A percentile compares a stretch with the other conserved stretches of the same genome.
Evolutionary conservation across 2,888 invertebrate species (phyloP).

Genomic region (Anagyrus pseudococci): DNA sequence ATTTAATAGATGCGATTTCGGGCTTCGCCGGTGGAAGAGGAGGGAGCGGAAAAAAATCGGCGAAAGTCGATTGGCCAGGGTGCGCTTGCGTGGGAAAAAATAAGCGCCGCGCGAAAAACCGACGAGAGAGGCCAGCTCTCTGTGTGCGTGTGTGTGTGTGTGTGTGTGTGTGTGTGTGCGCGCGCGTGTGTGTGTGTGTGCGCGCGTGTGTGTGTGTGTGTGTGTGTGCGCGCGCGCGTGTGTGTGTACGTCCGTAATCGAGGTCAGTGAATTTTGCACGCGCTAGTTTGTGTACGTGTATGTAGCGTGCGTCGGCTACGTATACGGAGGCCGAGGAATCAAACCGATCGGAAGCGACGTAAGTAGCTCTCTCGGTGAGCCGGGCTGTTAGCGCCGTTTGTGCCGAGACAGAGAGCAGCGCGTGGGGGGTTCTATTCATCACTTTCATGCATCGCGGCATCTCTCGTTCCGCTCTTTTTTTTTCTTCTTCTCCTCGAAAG

Average conservation of each 20-base stretch:
- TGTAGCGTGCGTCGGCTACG: neutral
- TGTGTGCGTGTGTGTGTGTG: too few relatives aligned
- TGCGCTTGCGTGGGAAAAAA: constrained; percentile 28
- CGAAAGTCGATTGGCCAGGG: constrained; percentile 29
- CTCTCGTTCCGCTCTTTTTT: neutral
- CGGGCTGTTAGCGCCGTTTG: constrained; percentile 2
- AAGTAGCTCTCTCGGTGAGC: constrained; percentile 30
- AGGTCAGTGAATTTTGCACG: constrained; percentile 28
- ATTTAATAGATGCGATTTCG: too few relatives aligned
- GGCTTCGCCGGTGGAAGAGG: neutral
- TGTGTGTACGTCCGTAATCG: too few relatives aligned
- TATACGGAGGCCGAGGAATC: constrained; percentile 2
- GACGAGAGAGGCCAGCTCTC: neutral
- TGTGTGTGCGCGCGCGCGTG: too few relatives aligned
- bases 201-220: too few relatives aligned
- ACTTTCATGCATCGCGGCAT: constrained; percentile 20
- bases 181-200: too few relatives aligned
- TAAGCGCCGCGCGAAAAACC: constrained; percentile 4
- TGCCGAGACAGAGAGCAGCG: neutral
- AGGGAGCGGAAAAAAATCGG: constrained; percentile 13
- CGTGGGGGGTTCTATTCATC: constrained; percentile 13
- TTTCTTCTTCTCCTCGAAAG: constrained; percentile 1
- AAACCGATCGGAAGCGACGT: constrained; percentile 32
- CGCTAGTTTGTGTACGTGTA: neutral
- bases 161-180: too few relatives aligned